These are phyloP conservation scores for Nasonia longicornis DNA, from an alignment of 1,140 invertebrate species.

Conservation along the genomic window DNA sequence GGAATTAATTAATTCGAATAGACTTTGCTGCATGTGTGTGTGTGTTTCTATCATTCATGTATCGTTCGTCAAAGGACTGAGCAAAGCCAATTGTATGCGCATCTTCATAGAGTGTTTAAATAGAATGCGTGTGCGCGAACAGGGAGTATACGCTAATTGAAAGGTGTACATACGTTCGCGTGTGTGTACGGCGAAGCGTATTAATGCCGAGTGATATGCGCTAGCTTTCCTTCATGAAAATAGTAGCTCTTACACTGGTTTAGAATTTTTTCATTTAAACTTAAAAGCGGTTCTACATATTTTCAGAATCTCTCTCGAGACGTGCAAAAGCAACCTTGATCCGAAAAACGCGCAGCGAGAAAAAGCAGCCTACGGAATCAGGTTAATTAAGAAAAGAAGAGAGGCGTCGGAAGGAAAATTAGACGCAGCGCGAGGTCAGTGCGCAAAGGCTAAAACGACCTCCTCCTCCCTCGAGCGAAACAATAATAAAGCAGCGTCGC, in stretches of 20 bases:
- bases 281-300: too few relatives aligned
- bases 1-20: slow-evolving; percentile 32
- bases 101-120: not conserved
- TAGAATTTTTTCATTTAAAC: too few relatives aligned
- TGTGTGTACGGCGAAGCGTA: too few relatives aligned
- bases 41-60: not conserved
- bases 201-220: too few relatives aligned
- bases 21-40: not conserved
- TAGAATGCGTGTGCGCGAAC: not conserved
- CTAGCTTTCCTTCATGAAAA: too few relatives aligned
- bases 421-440: not conserved
- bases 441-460: too few relatives aligned
- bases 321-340: not conserved
- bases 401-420: not conserved
- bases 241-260: too few relatives aligned
- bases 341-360: not conserved
- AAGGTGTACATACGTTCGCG: not conserved
- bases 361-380: not conserved
- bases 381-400: slow-evolving; percentile 26
- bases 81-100: not conserved
- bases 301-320: not conserved
- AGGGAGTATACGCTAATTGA: not conserved
- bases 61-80: not conserved
- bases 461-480: not conserved
- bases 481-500: not conserved